These are phyloP conservation scores for Hermetia illucens DNA, from an alignment of 1,140 invertebrate genomes.

Conservation along the genomic window DNA sequence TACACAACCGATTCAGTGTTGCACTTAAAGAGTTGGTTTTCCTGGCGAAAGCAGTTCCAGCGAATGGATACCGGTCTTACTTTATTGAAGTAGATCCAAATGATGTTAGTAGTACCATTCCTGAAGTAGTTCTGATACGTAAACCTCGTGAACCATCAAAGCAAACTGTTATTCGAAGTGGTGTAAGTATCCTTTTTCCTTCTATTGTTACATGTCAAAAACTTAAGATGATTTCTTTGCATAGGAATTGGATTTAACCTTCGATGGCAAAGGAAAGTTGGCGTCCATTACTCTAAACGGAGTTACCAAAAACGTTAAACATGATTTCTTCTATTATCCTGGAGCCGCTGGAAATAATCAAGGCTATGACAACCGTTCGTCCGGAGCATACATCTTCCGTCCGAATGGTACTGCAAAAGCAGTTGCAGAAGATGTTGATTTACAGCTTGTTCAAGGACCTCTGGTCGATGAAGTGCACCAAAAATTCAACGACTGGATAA, in stretches of 20 bases:
- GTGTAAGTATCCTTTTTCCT: not conserved
- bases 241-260: not conserved
- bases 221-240: not conserved
- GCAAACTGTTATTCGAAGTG: not conserved
- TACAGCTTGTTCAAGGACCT: conserved; percentile 40
- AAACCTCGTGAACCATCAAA: not conserved
- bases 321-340: conserved; percentile 67
- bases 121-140: not conserved
- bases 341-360: conserved; percentile 45
- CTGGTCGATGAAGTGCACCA: conserved; percentile 76
- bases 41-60: not conserved
- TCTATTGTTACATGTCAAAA: not conserved
- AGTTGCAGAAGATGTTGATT: conserved; percentile 33
- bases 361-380: conserved; percentile 40
- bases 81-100: not conserved
- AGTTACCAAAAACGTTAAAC: conserved; percentile 35
- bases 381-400: conserved; percentile 80
- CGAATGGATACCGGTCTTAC: not conserved
- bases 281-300: conserved; percentile 4
- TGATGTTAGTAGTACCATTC: not conserved
- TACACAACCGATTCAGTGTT: conserved; percentile 37
- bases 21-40: conserved; percentile 14
- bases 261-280: not conserved
- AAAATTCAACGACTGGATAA: conserved; percentile 58
- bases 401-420: conserved; percentile 35